A percentile compares a stretch with the other conserved stretches of the same genome.
Evolutionary conservation across 2,888 invertebrate genomes (phyloP).

Genomic region (Lasioglossum morio): DNA sequence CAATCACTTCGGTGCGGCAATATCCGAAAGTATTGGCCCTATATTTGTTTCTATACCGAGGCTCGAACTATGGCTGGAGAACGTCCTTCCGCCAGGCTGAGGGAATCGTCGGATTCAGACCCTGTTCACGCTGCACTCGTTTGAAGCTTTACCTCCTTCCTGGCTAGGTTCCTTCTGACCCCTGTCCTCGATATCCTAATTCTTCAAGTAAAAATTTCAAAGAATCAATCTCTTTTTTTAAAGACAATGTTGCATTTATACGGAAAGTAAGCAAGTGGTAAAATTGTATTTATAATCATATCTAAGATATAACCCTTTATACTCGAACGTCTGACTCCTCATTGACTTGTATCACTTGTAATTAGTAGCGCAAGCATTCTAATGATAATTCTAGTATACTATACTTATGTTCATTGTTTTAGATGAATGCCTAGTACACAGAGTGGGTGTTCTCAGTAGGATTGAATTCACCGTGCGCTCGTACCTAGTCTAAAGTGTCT

Average conservation of each 20-base stretch:
- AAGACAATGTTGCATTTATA: not conserved
- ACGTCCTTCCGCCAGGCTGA: conserved; percentile 59
- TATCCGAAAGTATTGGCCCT: conserved; percentile 81
- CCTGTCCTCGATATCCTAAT: not conserved
- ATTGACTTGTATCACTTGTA: not conserved
- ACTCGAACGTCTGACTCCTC: not conserved
- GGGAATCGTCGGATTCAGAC: conserved; percentile 54
- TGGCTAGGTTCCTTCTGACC: not conserved
- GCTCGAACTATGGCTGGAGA: conserved; percentile 75
- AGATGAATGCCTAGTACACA: no score
- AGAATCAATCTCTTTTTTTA: not conserved
- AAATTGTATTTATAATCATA: not conserved
- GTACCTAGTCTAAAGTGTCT: no score
- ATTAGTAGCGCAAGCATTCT: no score
- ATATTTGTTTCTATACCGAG: conserved; percentile 79
- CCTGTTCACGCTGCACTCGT: not conserved
- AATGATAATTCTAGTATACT: no score
- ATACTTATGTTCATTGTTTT: no score
- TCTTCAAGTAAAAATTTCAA: not conserved
- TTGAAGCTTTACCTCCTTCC: not conserved
- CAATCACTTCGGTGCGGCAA: conserved; percentile 81
- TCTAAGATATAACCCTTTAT: not conserved
- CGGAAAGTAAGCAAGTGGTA: not conserved
- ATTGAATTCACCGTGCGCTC: no score
- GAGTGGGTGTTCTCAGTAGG: no score